Evolutionary conservation across 2,113 vertebrate genomes (phyloP), one percentile per base, ranked within the genome.

Genomic region (Halichoeres trimaculatus): DNA sequence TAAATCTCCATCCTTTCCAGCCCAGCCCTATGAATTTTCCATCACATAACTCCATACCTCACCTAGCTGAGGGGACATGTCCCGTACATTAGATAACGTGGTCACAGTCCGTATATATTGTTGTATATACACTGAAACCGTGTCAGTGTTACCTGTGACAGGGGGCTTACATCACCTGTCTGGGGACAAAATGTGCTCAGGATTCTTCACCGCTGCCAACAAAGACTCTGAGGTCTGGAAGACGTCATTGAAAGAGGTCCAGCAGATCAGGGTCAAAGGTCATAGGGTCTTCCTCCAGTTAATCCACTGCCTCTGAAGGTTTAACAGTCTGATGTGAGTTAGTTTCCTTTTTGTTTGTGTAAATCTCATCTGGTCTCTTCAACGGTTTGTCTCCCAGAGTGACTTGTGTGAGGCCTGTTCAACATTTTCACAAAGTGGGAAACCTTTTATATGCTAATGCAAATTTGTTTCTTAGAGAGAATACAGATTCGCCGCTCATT

Each of bases 111-210:
- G 9, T 9, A 26, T 24, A 23, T 50, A 54, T 14, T 70, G 58
- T 74, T 71, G 2, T 34, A 24, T 13, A 47, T 9, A 54, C 38
- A 36, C n/a, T 14, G 3, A 69, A 23, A 57, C 38, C n/a, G 51
- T 17, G 47, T 59, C 20, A 34, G 53, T 30, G 12, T 48, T 34
- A 59, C 64, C 45, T 55, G 34, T n/a, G 16, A 30, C 23, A 64
- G 20, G 12, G 8, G 11, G 9, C 17, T 36, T 40, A 45, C 36
- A 19, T 43, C 36, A 9, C 12, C 19, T 2, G 5, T 63, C 19
- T 52, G 70, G 70, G 70, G 85, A 69, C 64, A 50, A n/a, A 71
- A 65, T 62, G 58, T 80, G 62, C 58, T 24, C 34, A 8, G 52
- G 34, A 56, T 48, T 2, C 10, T 35, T 20, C 16, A 64, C 14